Base-by-base conservation (phyloP, 1,140 invertebrate genomes). In the Bombus confusus region DNA sequence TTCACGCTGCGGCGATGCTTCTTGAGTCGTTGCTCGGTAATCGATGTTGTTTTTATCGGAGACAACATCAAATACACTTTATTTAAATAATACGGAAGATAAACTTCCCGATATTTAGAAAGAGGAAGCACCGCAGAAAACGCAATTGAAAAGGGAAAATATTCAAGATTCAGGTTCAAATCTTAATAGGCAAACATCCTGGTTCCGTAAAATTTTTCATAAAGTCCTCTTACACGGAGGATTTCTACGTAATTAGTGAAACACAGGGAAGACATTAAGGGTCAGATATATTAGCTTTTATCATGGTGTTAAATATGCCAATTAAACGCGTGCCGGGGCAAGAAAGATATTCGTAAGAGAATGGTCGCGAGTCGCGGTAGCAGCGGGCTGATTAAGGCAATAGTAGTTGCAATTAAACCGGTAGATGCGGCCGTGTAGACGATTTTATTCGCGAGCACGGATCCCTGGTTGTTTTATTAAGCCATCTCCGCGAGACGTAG, bases 381-480 rank as follows among this genome's bases (percentile, higher is more conserved):
- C 59, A 73, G 25, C 34, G n/a, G 28, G n/a, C 76, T 64, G 83
- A 85, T 85, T 85, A 73, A 80, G 83, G 76, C 37, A 31, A 34
- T 39, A 78, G 76, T 52, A 80, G 72, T 64, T 34, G 68, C 41
- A 85, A 85, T 85, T 85, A 85, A 79, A 18, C 68, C 12, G 13
- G 28, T 25, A 34, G 57, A 34, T 5, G 31, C 52, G 43, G 47
- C 6, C 22, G 47, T 52, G 47, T 22, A 52, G 47, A 85, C 39
- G 83, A 85, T 80, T 85, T 85, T 73, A 72, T 85, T 80, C 34
- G 41, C 25, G 25, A n/a, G 52, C 68, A 13, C 34, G 13, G 28
- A 6, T 9, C 37, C 39, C 25, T 52, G 18, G 39, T 80, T 85
- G 83, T 80, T 85, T 85, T 80, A 85, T 80, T 85, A 80, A 59